Conservation (phyloP, 2,797 vertebrate genomes). For the Etheostoma nigrum region DNA sequence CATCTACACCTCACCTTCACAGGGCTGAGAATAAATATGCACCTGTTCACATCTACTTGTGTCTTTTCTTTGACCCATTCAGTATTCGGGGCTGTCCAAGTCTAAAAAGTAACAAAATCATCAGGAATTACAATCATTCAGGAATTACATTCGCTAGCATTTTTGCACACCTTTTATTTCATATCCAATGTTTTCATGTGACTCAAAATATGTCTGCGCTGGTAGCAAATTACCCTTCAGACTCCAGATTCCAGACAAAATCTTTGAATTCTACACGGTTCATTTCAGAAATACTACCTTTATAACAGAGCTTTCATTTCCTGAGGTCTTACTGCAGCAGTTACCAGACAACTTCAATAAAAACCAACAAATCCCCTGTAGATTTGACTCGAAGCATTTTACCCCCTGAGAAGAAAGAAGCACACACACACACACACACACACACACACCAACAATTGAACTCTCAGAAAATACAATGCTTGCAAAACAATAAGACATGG, state of each 20-base stretch:
- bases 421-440: slow-evolving; percentile 15
- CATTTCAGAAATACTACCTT: slow-evolving; percentile 36
- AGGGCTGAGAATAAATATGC: background rate
- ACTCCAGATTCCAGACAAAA: slow-evolving; percentile 35
- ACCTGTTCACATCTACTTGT: background rate
- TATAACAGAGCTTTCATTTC: slow-evolving; percentile 75
- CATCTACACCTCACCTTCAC: too few species aligned
- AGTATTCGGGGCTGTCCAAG: background rate
- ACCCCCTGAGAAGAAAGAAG: slow-evolving; percentile 37
- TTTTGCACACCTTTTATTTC: slow-evolving; percentile 22
- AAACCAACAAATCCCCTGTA: slow-evolving; percentile 57
- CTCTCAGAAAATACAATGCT: slow-evolving; percentile 1
- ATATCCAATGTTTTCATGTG: slow-evolving; percentile 16
- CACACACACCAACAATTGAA: background rate
- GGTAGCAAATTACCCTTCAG: background rate
- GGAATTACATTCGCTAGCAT: background rate
- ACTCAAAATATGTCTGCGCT: background rate
- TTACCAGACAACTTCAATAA: slow-evolving; percentile 71
- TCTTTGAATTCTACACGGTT: slow-evolving; percentile 36
- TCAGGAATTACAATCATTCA: background rate
- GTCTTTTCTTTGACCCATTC: background rate
- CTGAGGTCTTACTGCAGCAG: slow-evolving; percentile 62
- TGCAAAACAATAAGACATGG: background rate
- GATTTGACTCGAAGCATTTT: slow-evolving; percentile 45
- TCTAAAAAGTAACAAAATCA: background rate